Evolutionary conservation across 2,797 vertebrate species (phyloP), one percentile per base, ranked within the genome.

Genomic region (Eulemur mongoz): DNA sequence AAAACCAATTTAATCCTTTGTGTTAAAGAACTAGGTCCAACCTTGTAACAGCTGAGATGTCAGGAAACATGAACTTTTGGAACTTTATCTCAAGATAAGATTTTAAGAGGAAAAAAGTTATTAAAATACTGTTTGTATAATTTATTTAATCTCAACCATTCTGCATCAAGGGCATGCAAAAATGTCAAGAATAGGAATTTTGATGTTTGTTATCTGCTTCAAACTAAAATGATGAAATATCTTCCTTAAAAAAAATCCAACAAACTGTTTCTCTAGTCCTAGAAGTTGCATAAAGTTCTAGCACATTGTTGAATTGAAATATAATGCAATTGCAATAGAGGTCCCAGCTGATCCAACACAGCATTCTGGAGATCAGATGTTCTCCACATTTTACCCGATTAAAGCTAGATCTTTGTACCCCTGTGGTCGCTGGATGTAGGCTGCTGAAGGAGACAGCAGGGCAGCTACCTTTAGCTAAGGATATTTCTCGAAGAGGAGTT

Each of bases 1-100:
- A 85, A 97, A 97, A 52, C 38, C 52, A 89, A 89, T 94, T 91
- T 96, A 97, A 87, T 94, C 48, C 54, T 97, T 87, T 95, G 70
- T 94, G 79, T 95, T 88, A 93, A 85, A 96, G 63, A 92, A 35
- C 9, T 32, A 52, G 79, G 43, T 61, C 54, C 92, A 96, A 81
- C 43, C 54, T 80, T 82, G 32, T 4, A 81, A 65, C 45, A 84
- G 35, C 61, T 50, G 32, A 97, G n/a, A 84, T 91, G 67, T 81
- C 50, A 45, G 90, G 45, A 93, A 97, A 92, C 72, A 67, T 73
- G 67, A 78, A 89, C 73, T 91, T 93, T 85, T 59, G 52, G 52
- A 95, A 82, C 40, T 83, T 50, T 81, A 38, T 61, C 43, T 97
- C 27, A 88, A 48, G 30, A 67, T 70, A 70, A 78, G 40, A 89